phyloP scores from a whole-genome alignment of 2,888 invertebrate genomes.

The Bellardia bayeri region DNA sequence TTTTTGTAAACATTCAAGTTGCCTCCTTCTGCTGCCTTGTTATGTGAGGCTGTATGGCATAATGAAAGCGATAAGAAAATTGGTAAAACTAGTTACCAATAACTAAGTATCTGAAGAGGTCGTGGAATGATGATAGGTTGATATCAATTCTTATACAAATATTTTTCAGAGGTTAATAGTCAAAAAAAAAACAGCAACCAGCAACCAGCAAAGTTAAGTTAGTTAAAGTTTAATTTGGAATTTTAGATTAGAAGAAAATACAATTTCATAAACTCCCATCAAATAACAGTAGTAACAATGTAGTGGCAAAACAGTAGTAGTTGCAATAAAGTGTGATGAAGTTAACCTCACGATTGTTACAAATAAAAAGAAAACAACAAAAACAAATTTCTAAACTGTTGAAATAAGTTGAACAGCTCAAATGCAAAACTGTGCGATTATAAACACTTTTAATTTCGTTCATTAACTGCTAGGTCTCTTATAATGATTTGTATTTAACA shows the following conservation, averaged over 20 bases:
- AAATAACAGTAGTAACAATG: conserved; percentile 42
- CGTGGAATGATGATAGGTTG: conserved; percentile 45
- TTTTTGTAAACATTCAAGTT: conserved; percentile 16
- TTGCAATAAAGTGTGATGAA: conserved; percentile 63
- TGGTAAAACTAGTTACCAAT: conserved; percentile 30
- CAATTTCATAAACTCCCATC: background rate
- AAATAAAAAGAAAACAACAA: conserved; percentile 10
- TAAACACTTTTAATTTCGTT: conserved; percentile 61
- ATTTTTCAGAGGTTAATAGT: conserved; percentile 23
- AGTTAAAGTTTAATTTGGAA: conserved; percentile 16
- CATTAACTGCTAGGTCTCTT: conserved; percentile 40
- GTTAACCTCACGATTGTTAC: conserved; percentile 66
- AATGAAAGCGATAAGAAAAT: conserved; percentile 57
- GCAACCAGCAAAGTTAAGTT: background rate
- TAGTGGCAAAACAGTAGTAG: conserved; percentile 67
- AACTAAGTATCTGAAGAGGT: conserved; percentile 39
- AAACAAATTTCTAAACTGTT: conserved; percentile 22
- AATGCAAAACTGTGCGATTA: conserved; percentile 29
- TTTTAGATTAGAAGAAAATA: conserved; percentile 38
- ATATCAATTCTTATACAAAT: conserved; percentile 12
- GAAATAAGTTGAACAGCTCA: conserved; percentile 36
- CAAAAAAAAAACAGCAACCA: background rate
- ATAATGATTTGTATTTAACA: conserved; percentile 34
- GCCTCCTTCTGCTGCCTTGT: background rate
- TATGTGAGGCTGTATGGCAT: background rate